Conservation (phyloP, 2,888 invertebrate species). For the Hanleya hanleyi region DNA sequence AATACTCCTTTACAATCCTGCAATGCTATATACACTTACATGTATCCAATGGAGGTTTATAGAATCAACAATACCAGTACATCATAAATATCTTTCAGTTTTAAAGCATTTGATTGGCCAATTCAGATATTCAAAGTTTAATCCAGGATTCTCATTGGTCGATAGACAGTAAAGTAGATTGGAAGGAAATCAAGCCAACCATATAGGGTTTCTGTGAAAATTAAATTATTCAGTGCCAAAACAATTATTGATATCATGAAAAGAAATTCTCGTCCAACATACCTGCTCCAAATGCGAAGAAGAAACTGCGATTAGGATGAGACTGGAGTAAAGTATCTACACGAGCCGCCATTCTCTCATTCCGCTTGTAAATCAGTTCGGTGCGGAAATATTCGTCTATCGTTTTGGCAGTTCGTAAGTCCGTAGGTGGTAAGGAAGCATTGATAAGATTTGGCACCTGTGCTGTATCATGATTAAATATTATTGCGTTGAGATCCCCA, state of each 20-base stretch:
- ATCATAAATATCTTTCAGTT: too few relatives aligned
- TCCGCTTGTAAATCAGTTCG: constrained; percentile 76
- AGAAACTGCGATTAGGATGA: constrained; percentile 74
- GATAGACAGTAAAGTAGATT: too few relatives aligned
- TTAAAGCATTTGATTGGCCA: too few relatives aligned
- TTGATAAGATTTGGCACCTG: constrained; percentile 70
- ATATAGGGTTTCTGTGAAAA: too few relatives aligned
- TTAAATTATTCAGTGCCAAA: too few relatives aligned
- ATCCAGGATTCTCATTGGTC: too few relatives aligned
- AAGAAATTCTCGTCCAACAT: constrained; percentile 25
- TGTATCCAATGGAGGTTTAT: too few relatives aligned
- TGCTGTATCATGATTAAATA: constrained; percentile 72
- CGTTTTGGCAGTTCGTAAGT: constrained; percentile 59
- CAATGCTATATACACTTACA: too few relatives aligned
- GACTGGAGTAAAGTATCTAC: constrained; percentile 73
- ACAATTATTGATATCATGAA: neutral
- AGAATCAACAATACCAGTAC: too few relatives aligned
- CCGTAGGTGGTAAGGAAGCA: constrained; percentile 63
- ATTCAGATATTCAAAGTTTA: too few relatives aligned
- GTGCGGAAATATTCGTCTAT: constrained; percentile 76
- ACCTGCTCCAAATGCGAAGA: constrained; percentile 78
- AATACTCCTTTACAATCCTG: too few relatives aligned
- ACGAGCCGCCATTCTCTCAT: constrained; percentile 75
- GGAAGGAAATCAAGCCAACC: too few relatives aligned
- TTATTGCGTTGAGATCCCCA: constrained; percentile 73